Conservation (phyloP, 2,888 invertebrate genomes). For the Cremastinae sp. region DNA sequence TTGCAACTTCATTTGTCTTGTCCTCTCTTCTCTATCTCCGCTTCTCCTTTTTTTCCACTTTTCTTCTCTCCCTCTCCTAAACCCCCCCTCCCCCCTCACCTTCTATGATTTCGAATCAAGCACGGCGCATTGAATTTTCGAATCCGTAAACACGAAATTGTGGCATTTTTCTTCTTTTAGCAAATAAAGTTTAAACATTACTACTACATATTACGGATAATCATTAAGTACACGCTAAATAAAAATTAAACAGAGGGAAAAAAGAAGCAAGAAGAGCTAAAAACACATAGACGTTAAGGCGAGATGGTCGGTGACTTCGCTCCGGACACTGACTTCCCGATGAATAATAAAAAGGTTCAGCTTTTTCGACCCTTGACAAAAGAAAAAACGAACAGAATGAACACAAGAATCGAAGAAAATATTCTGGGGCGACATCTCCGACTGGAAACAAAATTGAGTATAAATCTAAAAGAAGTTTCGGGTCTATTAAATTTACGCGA, state of each 20-base stretch:
- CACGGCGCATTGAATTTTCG: slow-evolving; percentile 71
- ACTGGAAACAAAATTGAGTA: slow-evolving; percentile 64
- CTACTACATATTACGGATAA: slow-evolving; percentile 78
- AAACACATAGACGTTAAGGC: slow-evolving; percentile 63
- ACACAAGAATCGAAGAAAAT: slow-evolving; percentile 13
- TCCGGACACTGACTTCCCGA: slow-evolving; percentile 74
- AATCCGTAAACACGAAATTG: slow-evolving; percentile 64
- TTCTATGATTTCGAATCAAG: slow-evolving; percentile 64
- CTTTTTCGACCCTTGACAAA: slow-evolving; percentile 10
- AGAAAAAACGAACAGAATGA: slow-evolving; percentile 18
- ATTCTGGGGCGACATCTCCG: slow-evolving; percentile 75
- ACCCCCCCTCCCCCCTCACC: slow-evolving; percentile 45
- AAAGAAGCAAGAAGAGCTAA: slow-evolving; percentile 42
- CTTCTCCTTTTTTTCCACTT: slow-evolving; percentile 54
- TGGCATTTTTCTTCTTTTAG: slow-evolving; percentile 76
- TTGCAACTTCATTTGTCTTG: slow-evolving; percentile 47
- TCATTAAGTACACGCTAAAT: slow-evolving; percentile 79
- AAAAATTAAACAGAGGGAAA: slow-evolving; percentile 74
- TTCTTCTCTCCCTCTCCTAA: slow-evolving; percentile 43
- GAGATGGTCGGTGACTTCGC: slow-evolving; percentile 72
- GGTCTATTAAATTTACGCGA: slow-evolving; percentile 62
- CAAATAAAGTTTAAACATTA: slow-evolving; percentile 78
- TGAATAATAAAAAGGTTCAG: background rate
- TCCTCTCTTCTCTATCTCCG: slow-evolving; percentile 42
- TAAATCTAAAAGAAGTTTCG: slow-evolving; percentile 58